Evolutionary conservation across 2,888 invertebrate species (phyloP).

Genomic region (Tenthredo notha): DNA sequence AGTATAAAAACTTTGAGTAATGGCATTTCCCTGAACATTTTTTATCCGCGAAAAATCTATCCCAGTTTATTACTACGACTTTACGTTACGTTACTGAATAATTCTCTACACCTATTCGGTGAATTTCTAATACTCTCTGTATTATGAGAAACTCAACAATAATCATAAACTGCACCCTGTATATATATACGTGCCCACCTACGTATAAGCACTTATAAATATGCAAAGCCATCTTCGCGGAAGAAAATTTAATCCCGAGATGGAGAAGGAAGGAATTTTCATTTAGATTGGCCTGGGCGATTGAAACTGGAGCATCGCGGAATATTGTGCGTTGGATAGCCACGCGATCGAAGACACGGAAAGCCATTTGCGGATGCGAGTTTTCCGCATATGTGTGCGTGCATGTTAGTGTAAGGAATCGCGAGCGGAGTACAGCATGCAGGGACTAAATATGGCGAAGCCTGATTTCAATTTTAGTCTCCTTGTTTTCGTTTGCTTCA

Average conservation of each 20-base stretch:
- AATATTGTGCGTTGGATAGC: constrained; percentile 13
- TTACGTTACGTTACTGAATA: not conserved
- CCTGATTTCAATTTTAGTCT: constrained; percentile 48
- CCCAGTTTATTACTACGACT: not conserved
- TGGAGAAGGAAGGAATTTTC: constrained; percentile 7
- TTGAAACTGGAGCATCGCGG: constrained; percentile 4
- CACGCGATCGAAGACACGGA: constrained; percentile 18
- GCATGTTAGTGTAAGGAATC: not conserved
- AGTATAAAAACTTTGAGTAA: constrained; percentile 3
- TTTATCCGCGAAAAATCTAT: not conserved
- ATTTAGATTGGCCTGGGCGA: not conserved
- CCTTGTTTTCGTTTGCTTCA: constrained; percentile 18
- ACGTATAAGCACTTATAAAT: not conserved
- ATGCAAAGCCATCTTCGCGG: constrained; percentile 15
- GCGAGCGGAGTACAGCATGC: not conserved
- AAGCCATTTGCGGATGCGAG: constrained; percentile 27
- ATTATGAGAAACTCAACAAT: not conserved
- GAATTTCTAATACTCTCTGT: not conserved
- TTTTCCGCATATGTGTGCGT: not conserved
- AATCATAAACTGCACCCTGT: not conserved
- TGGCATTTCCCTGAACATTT: not conserved
- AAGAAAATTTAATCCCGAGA: constrained; percentile 19
- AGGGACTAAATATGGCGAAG: constrained; percentile 40
- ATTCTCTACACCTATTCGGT: no score
- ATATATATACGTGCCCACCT: not conserved